Base-by-base conservation (phyloP, 2,113 vertebrate genomes). In the Gorilla gorilla region DNA sequence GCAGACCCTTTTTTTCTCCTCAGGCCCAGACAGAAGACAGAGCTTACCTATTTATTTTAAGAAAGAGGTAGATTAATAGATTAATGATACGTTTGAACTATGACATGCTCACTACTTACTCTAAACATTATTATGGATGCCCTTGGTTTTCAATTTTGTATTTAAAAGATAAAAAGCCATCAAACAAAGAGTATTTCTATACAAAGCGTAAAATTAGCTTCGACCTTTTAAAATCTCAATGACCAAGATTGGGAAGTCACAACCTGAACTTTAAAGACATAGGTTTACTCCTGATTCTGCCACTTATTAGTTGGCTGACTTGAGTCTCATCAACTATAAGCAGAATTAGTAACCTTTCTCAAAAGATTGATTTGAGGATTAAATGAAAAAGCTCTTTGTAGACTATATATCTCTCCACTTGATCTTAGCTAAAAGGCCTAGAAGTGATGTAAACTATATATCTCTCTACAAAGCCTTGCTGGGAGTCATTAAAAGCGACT, bases 211-310 rank as follows among this genome's bases (percentile, higher is more conserved):
- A 94, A 45, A 23, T 96, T 13, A 87, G 22, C 59, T 90, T 81
- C 8, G 25, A 85, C 68, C 90, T 95, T n/a, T 18, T 68, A 95
- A 89, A 96, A 90, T 90, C 13, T 76, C 43, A 84, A n/a, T 40
- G 72, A 7, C 4, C 17, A 94, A 90, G 70, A 61, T 38, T 83
- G 73, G 52, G 87, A 88, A 78, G 45, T 78, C 43, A 90, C 30
- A 84, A 52, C 27, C 40, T 94, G 55, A 72, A 72, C 23, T 45
- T 92, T 43, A 91, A 91, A 38, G 38, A 11, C 5, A 10, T 83
- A 30, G 5, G 5, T 83, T 87, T 59, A 94, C 57, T 95, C 25
- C 43, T 22, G 66, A 23, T 76, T 95, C 57, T 86, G 48, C 61
- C 30, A 20, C 8, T 50, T 52, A 68, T 17, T 72, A 7, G n/a